These are phyloP conservation scores for Lipophrys pholis DNA, from an alignment of 2,113 vertebrate genomes.

Conservation along the genomic window DNA sequence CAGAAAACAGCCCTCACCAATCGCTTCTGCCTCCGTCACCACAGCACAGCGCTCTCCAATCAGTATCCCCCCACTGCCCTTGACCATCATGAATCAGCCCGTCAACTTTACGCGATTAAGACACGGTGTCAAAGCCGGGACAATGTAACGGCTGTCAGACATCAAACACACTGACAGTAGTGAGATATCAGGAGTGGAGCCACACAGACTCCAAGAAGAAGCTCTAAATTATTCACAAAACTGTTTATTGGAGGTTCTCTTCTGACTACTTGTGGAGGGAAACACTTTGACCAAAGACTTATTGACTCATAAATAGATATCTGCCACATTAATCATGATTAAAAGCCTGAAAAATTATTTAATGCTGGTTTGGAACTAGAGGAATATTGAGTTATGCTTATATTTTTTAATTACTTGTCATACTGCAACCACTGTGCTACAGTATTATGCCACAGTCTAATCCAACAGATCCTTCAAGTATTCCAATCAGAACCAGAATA, in stretches of 20 bases:
- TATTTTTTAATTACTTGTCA: constrained; percentile 37
- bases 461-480: constrained; percentile 13
- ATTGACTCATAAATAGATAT: constrained; percentile 17
- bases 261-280: background rate
- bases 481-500: constrained; percentile 32
- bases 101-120: constrained; percentile 9
- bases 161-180: constrained; percentile 12
- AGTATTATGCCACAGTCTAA: constrained; percentile 20
- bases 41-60: constrained; percentile 22
- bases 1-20: constrained; percentile 46
- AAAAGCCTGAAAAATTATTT: constrained; percentile 21
- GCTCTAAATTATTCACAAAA: background rate
- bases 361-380: background rate
- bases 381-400: constrained; percentile 36
- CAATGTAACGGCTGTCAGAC: constrained; percentile 5
- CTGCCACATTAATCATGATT: constrained; percentile 12
- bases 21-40: constrained; percentile 60
- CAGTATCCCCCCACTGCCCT: constrained; percentile 27
- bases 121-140: constrained; percentile 7
- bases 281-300: constrained; percentile 10
- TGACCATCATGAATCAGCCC: constrained; percentile 40
- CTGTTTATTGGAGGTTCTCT: background rate
- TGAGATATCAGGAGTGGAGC: background rate
- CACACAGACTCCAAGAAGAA: constrained; percentile 3
- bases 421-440: constrained; percentile 27